Evolutionary conservation across 1,140 invertebrate species (phyloP).

Genomic region (Drosophila miranda): DNA sequence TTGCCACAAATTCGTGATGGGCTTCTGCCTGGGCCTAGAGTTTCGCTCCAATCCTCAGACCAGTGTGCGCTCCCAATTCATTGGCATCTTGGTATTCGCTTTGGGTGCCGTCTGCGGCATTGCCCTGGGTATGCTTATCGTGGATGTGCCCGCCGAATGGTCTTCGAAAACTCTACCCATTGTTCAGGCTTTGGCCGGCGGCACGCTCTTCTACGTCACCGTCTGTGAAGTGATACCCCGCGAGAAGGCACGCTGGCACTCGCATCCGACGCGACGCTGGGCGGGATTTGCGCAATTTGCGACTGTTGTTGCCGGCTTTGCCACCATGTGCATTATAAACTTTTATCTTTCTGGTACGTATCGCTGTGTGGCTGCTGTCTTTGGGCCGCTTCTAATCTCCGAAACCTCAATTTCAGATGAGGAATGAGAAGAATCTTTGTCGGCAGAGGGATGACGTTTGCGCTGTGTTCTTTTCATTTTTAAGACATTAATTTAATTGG

Average conservation of each 20-base stretch:
- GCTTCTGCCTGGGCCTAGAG: constrained; percentile 90
- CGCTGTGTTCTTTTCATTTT: constrained; percentile 24
- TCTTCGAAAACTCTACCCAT: constrained; percentile 84
- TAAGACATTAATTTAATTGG: constrained; percentile 9
- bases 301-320: constrained; percentile 85
- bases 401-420: constrained; percentile 39
- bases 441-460: neutral
- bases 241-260: constrained; percentile 88
- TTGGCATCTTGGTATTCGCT: constrained; percentile 86
- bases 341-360: constrained; percentile 82
- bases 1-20: constrained; percentile 90
- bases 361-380: neutral
- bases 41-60: constrained; percentile 83
- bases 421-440: constrained; percentile 10
- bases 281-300: constrained; percentile 86
- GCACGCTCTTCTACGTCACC: constrained; percentile 95
- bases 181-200: constrained; percentile 91
- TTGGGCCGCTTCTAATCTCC: neutral
- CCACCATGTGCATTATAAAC: constrained; percentile 84
- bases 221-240: constrained; percentile 95
- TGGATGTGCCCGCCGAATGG: constrained; percentile 82
- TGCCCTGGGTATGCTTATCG: constrained; percentile 85
- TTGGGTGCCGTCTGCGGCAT: constrained; percentile 87
- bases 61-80: constrained; percentile 83
- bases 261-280: constrained; percentile 78